Conservation (phyloP, 2,113 vertebrate genomes). For the Lasiurus borealis region DNA sequence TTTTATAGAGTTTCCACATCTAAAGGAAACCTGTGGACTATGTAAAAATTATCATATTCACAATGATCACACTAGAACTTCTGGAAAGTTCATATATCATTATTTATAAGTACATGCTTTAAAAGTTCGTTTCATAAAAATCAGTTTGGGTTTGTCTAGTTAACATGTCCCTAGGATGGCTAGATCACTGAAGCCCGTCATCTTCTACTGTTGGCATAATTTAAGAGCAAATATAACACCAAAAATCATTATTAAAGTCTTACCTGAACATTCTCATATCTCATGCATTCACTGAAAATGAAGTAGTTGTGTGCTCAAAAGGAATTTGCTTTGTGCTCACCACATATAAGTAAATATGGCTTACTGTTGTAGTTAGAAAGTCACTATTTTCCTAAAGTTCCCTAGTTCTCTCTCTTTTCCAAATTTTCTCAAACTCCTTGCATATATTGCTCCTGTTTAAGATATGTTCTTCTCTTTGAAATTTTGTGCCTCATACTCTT, state of each 20-base stretch:
- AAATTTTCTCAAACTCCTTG: not conserved
- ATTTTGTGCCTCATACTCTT: not conserved
- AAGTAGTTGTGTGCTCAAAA: not conserved
- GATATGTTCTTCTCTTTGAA: not conserved
- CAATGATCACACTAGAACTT: not conserved
- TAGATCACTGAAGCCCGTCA: not conserved
- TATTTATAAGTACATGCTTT: not conserved
- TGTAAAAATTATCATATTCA: not conserved
- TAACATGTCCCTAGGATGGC: not conserved
- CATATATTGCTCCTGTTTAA: not conserved
- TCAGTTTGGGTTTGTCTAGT: not conserved
- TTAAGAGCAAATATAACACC: not conserved
- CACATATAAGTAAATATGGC: not conserved
- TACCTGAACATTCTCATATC: not conserved
- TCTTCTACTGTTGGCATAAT: not conserved
- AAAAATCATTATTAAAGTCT: not conserved
- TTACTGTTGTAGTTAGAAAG: not conserved
- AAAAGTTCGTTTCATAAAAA: not conserved
- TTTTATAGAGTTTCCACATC: not conserved
- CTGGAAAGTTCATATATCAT: not conserved
- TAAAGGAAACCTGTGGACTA: not conserved
- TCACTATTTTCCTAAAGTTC: not conserved
- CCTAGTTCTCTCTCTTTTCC: not conserved
- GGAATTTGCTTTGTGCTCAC: not conserved
- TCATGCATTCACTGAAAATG: not conserved